phyloP scores from a whole-genome alignment of 2,888 invertebrate genomes.

The Magallana nippona region DNA sequence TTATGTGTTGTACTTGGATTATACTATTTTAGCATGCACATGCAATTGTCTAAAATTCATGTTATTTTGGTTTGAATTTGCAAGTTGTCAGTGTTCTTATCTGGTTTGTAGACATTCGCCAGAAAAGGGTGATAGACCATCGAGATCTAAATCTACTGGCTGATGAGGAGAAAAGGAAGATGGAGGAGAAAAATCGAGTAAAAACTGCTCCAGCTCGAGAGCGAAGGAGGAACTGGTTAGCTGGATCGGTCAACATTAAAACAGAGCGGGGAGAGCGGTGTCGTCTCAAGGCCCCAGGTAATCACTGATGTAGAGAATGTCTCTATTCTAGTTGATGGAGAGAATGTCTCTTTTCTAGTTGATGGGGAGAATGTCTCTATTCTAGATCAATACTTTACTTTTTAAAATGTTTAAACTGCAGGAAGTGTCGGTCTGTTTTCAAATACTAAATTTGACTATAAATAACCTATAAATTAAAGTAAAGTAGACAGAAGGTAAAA shows the following conservation, averaged over 20 bases:
- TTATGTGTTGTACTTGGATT: too few species aligned
- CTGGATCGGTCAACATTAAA: constrained; percentile 75
- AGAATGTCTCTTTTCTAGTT: too few species aligned
- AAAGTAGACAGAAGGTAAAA: too few species aligned
- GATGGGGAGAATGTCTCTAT: not conserved
- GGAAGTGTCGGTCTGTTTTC: too few species aligned
- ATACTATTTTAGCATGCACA: not conserved
- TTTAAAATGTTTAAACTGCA: too few species aligned
- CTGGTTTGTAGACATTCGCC: constrained; percentile 42
- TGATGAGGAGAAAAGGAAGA: constrained; percentile 47
- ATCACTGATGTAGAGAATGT: not conserved
- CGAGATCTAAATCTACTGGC: constrained; percentile 58
- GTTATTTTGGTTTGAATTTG: not conserved
- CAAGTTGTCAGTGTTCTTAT: not conserved
- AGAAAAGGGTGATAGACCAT: constrained; percentile 58
- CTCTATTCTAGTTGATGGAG: too few species aligned
- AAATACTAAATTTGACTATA: too few species aligned
- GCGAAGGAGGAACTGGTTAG: constrained; percentile 74
- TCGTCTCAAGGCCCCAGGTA: constrained; percentile 76
- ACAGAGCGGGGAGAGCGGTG: constrained; percentile 73
- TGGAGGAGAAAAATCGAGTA: constrained; percentile 61
- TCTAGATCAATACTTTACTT: too few species aligned
- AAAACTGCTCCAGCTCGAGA: constrained; percentile 74
- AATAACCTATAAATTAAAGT: too few species aligned
- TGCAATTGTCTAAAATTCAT: not conserved